Evolutionary conservation across 2,113 vertebrate genomes (phyloP).

Genomic region (Lethenteron reissneri): DNA sequence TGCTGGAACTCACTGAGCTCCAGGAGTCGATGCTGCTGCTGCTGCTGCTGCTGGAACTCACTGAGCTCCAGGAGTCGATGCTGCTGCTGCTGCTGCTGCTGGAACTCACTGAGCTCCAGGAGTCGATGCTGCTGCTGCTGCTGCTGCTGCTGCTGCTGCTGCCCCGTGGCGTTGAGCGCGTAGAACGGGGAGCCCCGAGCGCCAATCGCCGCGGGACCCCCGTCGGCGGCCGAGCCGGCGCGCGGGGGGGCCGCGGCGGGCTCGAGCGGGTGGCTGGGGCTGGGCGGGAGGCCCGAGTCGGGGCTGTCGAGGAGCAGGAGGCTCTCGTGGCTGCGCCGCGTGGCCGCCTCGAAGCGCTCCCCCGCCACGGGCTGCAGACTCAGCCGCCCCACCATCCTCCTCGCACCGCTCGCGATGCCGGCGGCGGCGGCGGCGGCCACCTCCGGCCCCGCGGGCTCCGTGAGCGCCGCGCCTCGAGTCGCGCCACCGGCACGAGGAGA

Average conservation of each 20-base stretch:
- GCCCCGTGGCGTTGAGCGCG: not conserved
- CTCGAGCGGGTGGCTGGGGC: slow-evolving; percentile 75
- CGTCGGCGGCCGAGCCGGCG: not conserved
- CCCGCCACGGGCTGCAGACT: not conserved
- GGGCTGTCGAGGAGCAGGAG: slow-evolving; percentile 58
- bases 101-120: too few relatives aligned
- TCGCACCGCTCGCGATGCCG: not conserved
- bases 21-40: too few relatives aligned
- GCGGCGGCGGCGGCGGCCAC: not conserved
- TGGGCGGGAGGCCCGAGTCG: slow-evolving; percentile 80
- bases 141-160: too few relatives aligned
- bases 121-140: too few relatives aligned
- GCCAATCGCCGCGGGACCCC: slow-evolving; percentile 1
- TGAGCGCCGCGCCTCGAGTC: too few relatives aligned
- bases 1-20: too few relatives aligned
- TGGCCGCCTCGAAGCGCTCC: not conserved
- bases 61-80: too few relatives aligned
- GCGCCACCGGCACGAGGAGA: too few relatives aligned
- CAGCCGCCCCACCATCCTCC: not conserved
- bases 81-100: too few relatives aligned
- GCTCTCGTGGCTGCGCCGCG: slow-evolving; percentile 40
- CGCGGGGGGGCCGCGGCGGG: slow-evolving; percentile 14
- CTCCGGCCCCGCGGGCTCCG: too few relatives aligned
- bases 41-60: too few relatives aligned
- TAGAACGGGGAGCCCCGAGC: not conserved